These are phyloP conservation scores for Dastarcus helophoroides DNA, from an alignment of 2,888 invertebrate genomes.

Conservation along the genomic window DNA sequence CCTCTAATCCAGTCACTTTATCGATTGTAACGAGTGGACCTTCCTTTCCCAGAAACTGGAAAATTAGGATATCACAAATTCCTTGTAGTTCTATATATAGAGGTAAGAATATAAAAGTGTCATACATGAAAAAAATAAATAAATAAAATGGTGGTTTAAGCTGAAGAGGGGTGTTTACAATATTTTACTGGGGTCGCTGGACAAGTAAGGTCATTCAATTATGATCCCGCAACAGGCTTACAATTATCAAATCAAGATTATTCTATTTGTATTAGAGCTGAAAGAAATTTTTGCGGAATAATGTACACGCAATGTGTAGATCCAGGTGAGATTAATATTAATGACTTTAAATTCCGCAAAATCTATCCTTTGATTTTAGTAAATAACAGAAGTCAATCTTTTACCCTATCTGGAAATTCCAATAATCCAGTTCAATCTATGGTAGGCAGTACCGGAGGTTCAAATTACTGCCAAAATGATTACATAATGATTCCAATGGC, in stretches of 20 bases:
- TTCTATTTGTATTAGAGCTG: slow-evolving; percentile 72
- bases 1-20: slow-evolving; percentile 65
- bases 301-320: slow-evolving; percentile 70
- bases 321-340: slow-evolving; percentile 13
- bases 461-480: slow-evolving; percentile 62
- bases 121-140: not conserved
- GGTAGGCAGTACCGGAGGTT: slow-evolving; percentile 54
- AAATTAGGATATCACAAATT: slow-evolving; percentile 68
- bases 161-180: slow-evolving; percentile 68
- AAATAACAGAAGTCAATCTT: slow-evolving; percentile 49
- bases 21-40: slow-evolving; percentile 72
- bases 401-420: slow-evolving; percentile 70
- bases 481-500: slow-evolving; percentile 74
- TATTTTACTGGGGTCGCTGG: slow-evolving; percentile 73
- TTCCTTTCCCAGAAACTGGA: slow-evolving; percentile 65
- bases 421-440: slow-evolving; percentile 56
- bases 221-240: slow-evolving; percentile 59
- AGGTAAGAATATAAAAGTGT: slow-evolving; percentile 37
- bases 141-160: slow-evolving; percentile 31
- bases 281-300: slow-evolving; percentile 77
- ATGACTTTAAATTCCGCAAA: not conserved
- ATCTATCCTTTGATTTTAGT: slow-evolving; percentile 4
- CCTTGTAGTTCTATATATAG: slow-evolving; percentile 62
- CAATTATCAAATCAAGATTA: slow-evolving; percentile 85
- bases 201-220: slow-evolving; percentile 73